A percentile compares a stretch with the other conserved stretches of the same genome.
These are phyloP conservation scores for Eurystomus glaucurus DNA, from an alignment of 2,797 vertebrate genomes.

Conservation along the genomic window DNA sequence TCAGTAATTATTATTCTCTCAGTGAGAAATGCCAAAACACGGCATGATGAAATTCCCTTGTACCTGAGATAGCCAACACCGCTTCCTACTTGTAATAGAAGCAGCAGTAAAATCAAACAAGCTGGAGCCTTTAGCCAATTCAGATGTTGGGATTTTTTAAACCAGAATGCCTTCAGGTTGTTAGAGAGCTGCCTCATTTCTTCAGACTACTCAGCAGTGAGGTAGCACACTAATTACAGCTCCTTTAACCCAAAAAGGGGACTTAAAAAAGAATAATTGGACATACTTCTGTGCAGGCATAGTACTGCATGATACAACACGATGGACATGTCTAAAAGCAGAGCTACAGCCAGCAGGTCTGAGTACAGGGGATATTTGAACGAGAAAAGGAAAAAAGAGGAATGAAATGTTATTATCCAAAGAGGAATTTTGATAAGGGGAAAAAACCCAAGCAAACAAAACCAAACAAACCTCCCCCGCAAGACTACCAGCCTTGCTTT, in stretches of 20 bases:
- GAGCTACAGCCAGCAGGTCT: background rate
- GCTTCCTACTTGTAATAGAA: background rate
- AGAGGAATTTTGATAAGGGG: background rate
- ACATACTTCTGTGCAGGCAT: background rate
- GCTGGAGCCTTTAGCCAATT: background rate
- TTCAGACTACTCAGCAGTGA: background rate
- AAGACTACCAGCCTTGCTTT: background rate
- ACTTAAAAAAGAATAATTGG: background rate
- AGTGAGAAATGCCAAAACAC: background rate
- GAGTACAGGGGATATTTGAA: background rate
- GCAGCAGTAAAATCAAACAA: background rate
- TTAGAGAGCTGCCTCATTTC: background rate
- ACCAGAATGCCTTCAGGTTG: background rate
- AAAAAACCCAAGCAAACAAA: background rate
- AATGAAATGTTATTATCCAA: background rate
- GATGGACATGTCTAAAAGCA: background rate
- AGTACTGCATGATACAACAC: rapidly evolving
- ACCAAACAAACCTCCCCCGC: too few relatives aligned
- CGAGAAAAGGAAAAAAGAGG: background rate
- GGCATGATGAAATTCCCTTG: background rate
- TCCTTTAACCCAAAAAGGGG: background rate
- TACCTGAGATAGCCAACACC: background rate
- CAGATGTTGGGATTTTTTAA: background rate
- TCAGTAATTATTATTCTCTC: background rate
- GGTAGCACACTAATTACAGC: background rate